These are phyloP conservation scores for Tympanoctomys barrerae DNA, from an alignment of 2,797 vertebrate genomes.

Conservation along the genomic window DNA sequence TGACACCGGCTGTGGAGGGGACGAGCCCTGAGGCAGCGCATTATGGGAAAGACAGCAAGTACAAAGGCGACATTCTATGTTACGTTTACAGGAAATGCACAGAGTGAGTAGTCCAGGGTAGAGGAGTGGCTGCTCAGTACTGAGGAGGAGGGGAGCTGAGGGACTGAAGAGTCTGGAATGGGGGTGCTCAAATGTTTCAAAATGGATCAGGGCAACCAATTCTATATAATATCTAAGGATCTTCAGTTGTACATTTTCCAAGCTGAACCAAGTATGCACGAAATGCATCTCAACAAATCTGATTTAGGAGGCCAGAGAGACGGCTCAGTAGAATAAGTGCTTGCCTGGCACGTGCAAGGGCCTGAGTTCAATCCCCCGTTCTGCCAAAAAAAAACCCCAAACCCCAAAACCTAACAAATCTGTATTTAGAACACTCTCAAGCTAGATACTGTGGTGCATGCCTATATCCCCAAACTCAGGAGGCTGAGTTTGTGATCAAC, in stretches of 20 bases:
- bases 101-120: neutral
- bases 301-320: neutral
- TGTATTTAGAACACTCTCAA: neutral
- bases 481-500: neutral
- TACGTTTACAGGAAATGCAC: neutral
- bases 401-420: no score
- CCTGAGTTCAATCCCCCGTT: no score
- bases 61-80: neutral
- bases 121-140: neutral
- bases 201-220: neutral
- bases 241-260: neutral
- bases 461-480: neutral
- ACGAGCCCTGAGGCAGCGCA: neutral
- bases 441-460: neutral
- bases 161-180: neutral
- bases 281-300: neutral
- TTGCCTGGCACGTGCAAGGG: no score
- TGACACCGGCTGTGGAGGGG: neutral
- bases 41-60: neutral
- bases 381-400: no score
- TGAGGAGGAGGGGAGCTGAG: no score
- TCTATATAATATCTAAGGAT: neutral
- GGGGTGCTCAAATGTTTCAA: neutral
- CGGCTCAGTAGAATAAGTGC: no score
- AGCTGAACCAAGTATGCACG: neutral